Evolutionary conservation across 2,113 vertebrate genomes (phyloP), one percentile per base, ranked within the genome.

Genomic region (Prunella fulvescens): DNA sequence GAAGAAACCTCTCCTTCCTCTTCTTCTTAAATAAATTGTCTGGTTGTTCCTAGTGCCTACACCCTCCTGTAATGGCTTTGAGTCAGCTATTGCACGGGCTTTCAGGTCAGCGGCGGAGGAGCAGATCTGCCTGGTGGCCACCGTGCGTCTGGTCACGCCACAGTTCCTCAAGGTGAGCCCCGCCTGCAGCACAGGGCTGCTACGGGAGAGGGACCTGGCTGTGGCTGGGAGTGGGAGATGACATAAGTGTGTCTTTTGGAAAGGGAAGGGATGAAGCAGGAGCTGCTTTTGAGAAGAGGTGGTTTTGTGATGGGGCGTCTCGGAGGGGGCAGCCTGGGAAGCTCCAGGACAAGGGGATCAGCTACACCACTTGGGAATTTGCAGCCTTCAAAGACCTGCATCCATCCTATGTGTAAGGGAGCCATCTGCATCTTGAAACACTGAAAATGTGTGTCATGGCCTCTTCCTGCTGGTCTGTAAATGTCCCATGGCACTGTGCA

Each of bases 101-200:
- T 98, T 99, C 94, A 98, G 98, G 96, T 97, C 99, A 50, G 97
- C 98, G 66, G 92, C 98, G n/a, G 98, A 99, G 92, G 98, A 99
- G 92, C 98, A 98, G 94, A 98, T 98, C 94, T 99, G 98, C 98
- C 97, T 99, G 65, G 98, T 99, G 28, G 99, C 99, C 12, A 99
- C 98, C 10, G 98, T 99, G 35, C 98, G 98, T 87, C 92, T 99
- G 6, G 97, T 99, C 95, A 99, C 98, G 6, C 97, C 98, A 0
- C 97, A 98, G 92, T 98, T 98, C 96, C 86, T 99, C 29, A 98
- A 98, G 98, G 99, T 99, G 95, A 98, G 98, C 58, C 56, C 50
- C 14, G 26, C 14, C 11, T 2, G 57, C 57, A 37, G 62, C 83
- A 11, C 25, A 2, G 77, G 35, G 15, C 2, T 25, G 15, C 42